Evolutionary conservation across 2,888 invertebrate genomes (phyloP).

Genomic region (Branchinecta sandiegonensis): DNA sequence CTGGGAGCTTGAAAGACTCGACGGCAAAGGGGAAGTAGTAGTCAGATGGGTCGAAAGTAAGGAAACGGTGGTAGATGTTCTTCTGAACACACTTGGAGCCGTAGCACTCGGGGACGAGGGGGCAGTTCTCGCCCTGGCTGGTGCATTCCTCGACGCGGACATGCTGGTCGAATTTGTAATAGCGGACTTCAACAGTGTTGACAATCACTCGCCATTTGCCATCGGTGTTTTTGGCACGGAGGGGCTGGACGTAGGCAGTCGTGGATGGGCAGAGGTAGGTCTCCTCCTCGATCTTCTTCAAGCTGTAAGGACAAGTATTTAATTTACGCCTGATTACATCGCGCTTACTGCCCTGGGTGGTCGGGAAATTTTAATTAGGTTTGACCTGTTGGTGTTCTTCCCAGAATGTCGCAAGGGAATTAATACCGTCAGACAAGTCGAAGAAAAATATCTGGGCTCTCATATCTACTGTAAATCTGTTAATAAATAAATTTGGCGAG

Average conservation of each 20-base stretch:
- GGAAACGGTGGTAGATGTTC: constrained; percentile 29
- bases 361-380: no score
- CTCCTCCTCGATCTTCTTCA: constrained; percentile 26
- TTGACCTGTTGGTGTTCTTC: no score
- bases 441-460: no score
- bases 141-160: constrained; percentile 26
- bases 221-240: constrained; percentile 28
- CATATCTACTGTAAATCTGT: no score
- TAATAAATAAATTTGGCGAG: no score
- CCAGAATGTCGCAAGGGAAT: no score
- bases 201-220: constrained; percentile 29
- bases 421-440: no score
- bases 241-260: constrained; percentile 28
- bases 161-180: constrained; percentile 26
- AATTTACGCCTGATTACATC: no score
- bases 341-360: no score
- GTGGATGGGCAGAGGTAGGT: constrained; percentile 28
- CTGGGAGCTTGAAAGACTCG: constrained; percentile 29
- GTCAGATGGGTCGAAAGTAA: constrained; percentile 29
- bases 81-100: constrained; percentile 29
- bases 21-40: constrained; percentile 30
- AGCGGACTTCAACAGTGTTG: constrained; percentile 27
- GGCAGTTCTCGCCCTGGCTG: constrained; percentile 27
- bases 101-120: constrained; percentile 29
- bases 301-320: not conserved